Base-by-base conservation (phyloP, 2,888 invertebrate genomes). In the Lasioglossum morio region DNA sequence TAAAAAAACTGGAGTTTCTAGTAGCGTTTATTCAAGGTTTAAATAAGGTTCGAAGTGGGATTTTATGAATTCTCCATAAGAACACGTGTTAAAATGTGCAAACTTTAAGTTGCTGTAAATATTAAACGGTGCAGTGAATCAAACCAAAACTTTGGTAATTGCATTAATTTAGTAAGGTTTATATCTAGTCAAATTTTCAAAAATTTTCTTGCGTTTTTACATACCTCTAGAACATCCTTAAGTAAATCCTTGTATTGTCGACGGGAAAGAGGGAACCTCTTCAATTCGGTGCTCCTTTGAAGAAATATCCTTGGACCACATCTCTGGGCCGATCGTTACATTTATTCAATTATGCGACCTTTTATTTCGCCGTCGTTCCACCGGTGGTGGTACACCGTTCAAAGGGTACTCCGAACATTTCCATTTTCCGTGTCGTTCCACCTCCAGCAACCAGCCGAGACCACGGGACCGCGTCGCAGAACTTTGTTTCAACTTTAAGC, bases 401-500 rank as follows among this genome's bases (percentile, higher is more conserved):
- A 79, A 87, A 87, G 77, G 53, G 81, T 74, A 37, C 79, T 48
- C 72, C 57, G 73, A 87, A 88, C 82, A 84, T 89, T 85, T 87
- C 81, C 87, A 88, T 88, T 89, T 81, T 73, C 84, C 81, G 74
- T 81, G 85, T 80, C 80, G 80, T 81, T 82, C 72, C 70, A 79
- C 48, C 85, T 60, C 60, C 30, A 69, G 57, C 63, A 43, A 81
- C 43, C 75, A 30, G 46, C 82, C 70, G 60, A 46, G 53, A 76
- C 76, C 86, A 48, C 82, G 81, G 81, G 43, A 77, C 74, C 77
- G 30, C 76, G 74, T 60, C 79, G 66, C 34, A 72, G 80, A 90
- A 90, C 87, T 90, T 90, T 90, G 91, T 90, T 90, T 90, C 89
- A 90, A 89, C 90, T 90, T 90, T 85, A 89, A 90, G 88, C 90